Evolutionary conservation across 2,113 vertebrate species (phyloP).

Genomic region (Chrysochloris asiatica): DNA sequence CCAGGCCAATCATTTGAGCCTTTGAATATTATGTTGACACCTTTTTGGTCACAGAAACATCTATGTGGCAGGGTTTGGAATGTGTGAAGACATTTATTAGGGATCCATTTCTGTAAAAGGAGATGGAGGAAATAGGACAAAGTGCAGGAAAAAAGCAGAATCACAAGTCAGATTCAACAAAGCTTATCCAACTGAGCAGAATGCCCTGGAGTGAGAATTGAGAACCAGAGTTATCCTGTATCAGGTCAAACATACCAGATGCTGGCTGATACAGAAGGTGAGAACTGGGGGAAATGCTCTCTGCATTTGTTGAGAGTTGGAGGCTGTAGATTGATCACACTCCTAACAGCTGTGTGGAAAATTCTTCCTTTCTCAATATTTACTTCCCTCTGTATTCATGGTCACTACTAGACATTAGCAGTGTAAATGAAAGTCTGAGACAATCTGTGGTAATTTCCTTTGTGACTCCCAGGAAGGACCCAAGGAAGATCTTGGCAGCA

Average conservation of each 20-base stretch:
- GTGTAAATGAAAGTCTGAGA: no score
- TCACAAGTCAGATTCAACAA: background rate
- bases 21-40: background rate
- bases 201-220: background rate
- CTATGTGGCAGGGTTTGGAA: background rate
- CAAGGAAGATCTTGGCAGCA: background rate
- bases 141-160: background rate
- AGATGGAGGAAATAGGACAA: background rate
- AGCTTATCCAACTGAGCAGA: background rate
- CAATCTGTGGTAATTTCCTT: no score
- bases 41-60: background rate
- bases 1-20: background rate
- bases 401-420: no score
- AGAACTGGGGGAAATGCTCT: background rate
- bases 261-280: background rate
- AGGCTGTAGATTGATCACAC: background rate
- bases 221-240: background rate
- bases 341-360: background rate
- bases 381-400: no score
- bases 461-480: no score
- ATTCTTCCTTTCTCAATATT: background rate
- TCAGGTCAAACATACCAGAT: background rate
- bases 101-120: background rate
- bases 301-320: background rate
- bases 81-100: background rate